Percentiles rank a stretch among this genome's conserved stretches.
phyloP scores from a whole-genome alignment of 2,797 vertebrate species.

The Eptatretus atami region DNA sequence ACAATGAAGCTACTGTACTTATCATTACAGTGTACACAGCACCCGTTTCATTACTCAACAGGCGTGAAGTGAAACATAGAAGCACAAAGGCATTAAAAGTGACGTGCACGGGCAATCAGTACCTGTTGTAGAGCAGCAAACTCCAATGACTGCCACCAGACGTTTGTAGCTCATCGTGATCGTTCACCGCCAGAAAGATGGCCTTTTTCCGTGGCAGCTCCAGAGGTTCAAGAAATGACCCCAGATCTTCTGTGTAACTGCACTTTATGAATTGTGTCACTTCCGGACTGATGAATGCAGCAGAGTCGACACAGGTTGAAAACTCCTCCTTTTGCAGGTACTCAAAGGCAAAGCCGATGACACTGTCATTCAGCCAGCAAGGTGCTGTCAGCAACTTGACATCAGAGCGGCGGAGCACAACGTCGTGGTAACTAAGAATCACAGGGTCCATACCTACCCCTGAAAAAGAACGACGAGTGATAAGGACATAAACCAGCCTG shows the following conservation, averaged over 20 bases:
- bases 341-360: constrained; percentile 84
- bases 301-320: constrained; percentile 18
- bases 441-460: constrained; percentile 39
- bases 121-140: constrained; percentile 42
- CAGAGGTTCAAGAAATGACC: constrained; percentile 51
- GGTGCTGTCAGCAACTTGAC: constrained; percentile 52
- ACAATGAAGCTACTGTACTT: too few relatives aligned
- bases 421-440: constrained; percentile 77
- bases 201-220: constrained; percentile 27
- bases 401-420: constrained; percentile 51
- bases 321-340: constrained; percentile 42
- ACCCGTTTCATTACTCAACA: too few relatives aligned
- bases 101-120: constrained; percentile 8
- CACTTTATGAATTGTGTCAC: constrained; percentile 96
- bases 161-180: constrained; percentile 40
- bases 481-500: too few relatives aligned
- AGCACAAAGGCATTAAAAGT: too few relatives aligned
- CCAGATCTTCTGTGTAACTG: constrained; percentile 33
- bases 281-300: constrained; percentile 61
- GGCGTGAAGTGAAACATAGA: too few relatives aligned
- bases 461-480: too few relatives aligned
- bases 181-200: constrained; percentile 63
- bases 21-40: too few relatives aligned
- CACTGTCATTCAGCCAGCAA: constrained; percentile 67
- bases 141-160: constrained; percentile 91